These are phyloP conservation scores for Uloborus plumipes DNA, from an alignment of 2,888 invertebrate species.

Conservation along the genomic window DNA sequence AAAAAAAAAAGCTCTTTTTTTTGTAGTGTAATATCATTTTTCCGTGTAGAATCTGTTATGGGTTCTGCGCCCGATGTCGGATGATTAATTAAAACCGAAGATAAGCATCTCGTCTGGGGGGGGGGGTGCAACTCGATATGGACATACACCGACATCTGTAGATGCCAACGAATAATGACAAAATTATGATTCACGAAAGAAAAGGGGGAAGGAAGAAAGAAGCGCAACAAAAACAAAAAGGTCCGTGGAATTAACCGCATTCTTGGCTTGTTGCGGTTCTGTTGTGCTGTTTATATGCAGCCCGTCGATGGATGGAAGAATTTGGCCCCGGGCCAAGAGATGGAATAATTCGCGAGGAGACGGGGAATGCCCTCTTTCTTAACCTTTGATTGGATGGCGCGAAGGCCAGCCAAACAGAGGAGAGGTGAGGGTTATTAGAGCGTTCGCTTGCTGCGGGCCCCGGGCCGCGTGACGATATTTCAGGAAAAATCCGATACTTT, in stretches of 20 bases:
- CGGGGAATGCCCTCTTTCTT: slow-evolving; percentile 53
- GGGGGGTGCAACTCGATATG: no score
- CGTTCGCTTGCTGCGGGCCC: slow-evolving; percentile 33
- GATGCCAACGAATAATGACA: background rate
- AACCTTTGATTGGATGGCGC: slow-evolving; percentile 57
- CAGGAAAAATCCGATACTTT: background rate
- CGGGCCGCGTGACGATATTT: slow-evolving; percentile 3
- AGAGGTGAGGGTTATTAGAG: slow-evolving; percentile 57
- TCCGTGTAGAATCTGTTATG: no score
- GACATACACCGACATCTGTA: no score
- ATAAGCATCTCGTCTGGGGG: no score
- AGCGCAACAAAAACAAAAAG: slow-evolving; percentile 7
- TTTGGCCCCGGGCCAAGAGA: slow-evolving; percentile 21
- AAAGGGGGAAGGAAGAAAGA: no score
- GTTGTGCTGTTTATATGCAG: slow-evolving; percentile 40
- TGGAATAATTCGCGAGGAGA: slow-evolving; percentile 45
- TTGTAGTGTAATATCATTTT: no score
- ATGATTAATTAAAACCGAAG: no score
- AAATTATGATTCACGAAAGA: slow-evolving; percentile 6
- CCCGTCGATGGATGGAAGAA: slow-evolving; percentile 26
- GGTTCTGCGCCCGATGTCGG: no score
- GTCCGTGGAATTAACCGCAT: slow-evolving; percentile 20
- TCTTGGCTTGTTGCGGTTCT: background rate
- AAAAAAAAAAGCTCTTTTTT: no score
- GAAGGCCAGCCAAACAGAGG: slow-evolving; percentile 39